Conservation (phyloP, 1,140 invertebrate genomes). For the Phthorimaea operculella region DNA sequence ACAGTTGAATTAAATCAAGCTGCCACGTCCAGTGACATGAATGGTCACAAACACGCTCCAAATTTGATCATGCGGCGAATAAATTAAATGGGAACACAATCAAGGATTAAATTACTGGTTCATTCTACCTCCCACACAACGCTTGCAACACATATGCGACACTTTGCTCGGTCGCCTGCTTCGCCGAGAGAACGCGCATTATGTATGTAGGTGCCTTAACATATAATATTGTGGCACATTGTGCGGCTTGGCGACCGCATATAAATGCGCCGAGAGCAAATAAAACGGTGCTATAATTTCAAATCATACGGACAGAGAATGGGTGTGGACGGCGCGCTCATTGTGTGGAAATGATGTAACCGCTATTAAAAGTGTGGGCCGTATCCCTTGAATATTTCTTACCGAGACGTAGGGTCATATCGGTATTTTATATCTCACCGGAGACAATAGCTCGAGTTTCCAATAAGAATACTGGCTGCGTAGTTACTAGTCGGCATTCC, state of each 20-base stretch:
- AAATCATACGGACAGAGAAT: constrained; percentile 68
- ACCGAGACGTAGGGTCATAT: constrained; percentile 63
- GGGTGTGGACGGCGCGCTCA: constrained; percentile 65
- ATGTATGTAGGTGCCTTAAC: constrained; percentile 47
- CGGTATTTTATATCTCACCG: constrained; percentile 63
- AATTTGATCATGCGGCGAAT: constrained; percentile 59
- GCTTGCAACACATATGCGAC: constrained; percentile 45
- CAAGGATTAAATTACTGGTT: constrained; percentile 62
- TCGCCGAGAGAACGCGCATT: constrained; percentile 8
- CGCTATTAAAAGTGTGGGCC: constrained; percentile 66
- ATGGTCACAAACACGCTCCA: constrained; percentile 51
- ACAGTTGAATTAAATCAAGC: constrained; percentile 42
- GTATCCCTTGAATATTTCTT: constrained; percentile 67
- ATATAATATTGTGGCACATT: constrained; percentile 60
- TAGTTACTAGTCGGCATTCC: constrained; percentile 41
- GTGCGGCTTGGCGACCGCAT: constrained; percentile 55
- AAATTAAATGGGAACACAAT: constrained; percentile 64
- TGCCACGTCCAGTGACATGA: constrained; percentile 41
- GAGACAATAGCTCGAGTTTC: constrained; percentile 63
- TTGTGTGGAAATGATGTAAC: constrained; percentile 69
- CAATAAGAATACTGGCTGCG: constrained; percentile 58
- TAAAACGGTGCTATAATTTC: constrained; percentile 68
- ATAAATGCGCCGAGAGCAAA: constrained; percentile 64
- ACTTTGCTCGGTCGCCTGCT: constrained; percentile 30
- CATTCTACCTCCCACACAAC: constrained; percentile 57